Percentiles rank a stretch among this genome's conserved stretches.
These are phyloP conservation scores for Cossypha niveicapilla DNA, from an alignment of 2,797 vertebrate species.

Conservation along the genomic window DNA sequence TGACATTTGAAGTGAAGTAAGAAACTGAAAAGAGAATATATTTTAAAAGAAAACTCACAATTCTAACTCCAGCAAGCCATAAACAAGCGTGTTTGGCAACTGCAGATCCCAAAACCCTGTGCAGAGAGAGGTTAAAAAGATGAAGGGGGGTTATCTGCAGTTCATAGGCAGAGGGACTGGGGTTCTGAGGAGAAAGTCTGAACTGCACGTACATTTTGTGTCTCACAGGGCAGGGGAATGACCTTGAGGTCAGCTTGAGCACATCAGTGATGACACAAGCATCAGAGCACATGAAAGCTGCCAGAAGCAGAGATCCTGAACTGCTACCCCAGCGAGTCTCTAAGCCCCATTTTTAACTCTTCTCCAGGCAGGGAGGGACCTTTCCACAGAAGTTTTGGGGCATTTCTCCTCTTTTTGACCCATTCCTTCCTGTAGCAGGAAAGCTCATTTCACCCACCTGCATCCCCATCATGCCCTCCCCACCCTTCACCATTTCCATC, in stretches of 20 bases:
- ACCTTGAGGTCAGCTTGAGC: background rate
- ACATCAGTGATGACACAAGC: background rate
- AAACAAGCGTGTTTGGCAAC: background rate
- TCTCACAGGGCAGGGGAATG: background rate
- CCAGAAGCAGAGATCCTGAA: background rate
- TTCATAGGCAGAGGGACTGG: background rate
- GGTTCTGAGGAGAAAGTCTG: background rate
- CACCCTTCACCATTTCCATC: background rate
- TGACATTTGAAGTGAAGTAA: conserved; percentile 21
- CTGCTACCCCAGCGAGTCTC: background rate
- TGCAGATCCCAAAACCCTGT: background rate
- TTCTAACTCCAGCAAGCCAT: background rate
- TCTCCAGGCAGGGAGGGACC: background rate
- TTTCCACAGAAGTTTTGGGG: background rate
- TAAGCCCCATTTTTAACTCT: background rate
- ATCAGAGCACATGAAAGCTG: background rate
- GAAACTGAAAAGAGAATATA: background rate
- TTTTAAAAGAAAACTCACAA: background rate
- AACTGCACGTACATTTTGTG: background rate
- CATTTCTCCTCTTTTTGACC: background rate
- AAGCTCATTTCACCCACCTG: rapidly evolving
- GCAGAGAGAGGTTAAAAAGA: background rate
- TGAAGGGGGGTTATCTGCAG: background rate
- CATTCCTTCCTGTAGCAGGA: rapidly evolving
- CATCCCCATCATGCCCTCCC: background rate